phyloP scores from a whole-genome alignment of 2,888 invertebrate species.

The Lithophane leautieri region DNA sequence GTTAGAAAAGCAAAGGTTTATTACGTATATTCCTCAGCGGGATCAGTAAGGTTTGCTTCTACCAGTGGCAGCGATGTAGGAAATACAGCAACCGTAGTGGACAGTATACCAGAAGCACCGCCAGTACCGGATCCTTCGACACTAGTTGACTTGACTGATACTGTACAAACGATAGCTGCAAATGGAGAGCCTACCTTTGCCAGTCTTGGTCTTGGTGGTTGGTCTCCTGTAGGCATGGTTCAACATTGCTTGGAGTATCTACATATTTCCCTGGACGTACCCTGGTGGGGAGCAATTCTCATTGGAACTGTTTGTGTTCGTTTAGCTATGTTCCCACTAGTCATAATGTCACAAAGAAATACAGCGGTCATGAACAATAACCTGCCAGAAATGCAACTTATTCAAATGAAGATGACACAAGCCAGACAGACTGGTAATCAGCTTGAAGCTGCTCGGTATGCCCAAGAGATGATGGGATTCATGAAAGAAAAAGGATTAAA shows the following conservation, averaged over 20 bases:
- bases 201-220: slow-evolving; percentile 95
- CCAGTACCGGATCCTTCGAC: slow-evolving; percentile 83
- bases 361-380: slow-evolving; percentile 95
- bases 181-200: slow-evolving; percentile 94
- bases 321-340: slow-evolving; percentile 95
- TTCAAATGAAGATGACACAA: slow-evolving; percentile 96
- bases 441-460: slow-evolving; percentile 93
- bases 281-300: slow-evolving; percentile 98
- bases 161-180: slow-evolving; percentile 83
- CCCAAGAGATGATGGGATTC: slow-evolving; percentile 94
- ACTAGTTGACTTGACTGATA: slow-evolving; percentile 77
- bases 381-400: slow-evolving; percentile 95
- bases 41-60: slow-evolving; percentile 82
- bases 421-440: slow-evolving; percentile 96
- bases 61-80: slow-evolving; percentile 75
- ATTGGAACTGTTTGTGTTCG: slow-evolving; percentile 95
- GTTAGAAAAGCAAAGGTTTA: slow-evolving; percentile 86
- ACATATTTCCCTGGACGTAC: slow-evolving; percentile 95
- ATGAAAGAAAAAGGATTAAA: slow-evolving; percentile 96
- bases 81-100: slow-evolving; percentile 76
- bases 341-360: slow-evolving; percentile 95
- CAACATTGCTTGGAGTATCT: slow-evolving; percentile 95
- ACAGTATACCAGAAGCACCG: slow-evolving; percentile 87
- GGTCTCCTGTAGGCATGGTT: slow-evolving; percentile 95
- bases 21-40: slow-evolving; percentile 84